Conservation (phyloP, 2,888 invertebrate species). For the Leptinotarsa rubiginosa region DNA sequence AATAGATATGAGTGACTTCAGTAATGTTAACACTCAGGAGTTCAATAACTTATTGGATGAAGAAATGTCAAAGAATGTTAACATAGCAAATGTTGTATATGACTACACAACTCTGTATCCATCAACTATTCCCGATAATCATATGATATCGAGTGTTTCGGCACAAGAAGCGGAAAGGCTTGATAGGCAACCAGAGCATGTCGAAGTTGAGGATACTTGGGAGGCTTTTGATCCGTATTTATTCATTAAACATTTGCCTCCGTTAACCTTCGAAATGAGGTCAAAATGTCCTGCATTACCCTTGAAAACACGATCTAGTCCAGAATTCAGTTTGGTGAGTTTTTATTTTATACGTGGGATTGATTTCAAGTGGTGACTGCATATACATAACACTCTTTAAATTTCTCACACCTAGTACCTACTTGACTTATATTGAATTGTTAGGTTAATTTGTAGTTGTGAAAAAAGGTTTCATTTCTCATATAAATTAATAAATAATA, state of each 20-base stretch:
- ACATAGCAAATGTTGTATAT: conserved; percentile 57
- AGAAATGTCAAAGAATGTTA: conserved; percentile 65
- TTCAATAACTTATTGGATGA: conserved; percentile 69
- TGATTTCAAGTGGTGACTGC: too few relatives aligned
- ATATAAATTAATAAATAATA: too few relatives aligned
- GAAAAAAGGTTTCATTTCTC: too few relatives aligned
- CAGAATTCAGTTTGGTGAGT: conserved; percentile 90
- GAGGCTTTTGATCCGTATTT: conserved; percentile 90
- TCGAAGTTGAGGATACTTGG: conserved; percentile 72
- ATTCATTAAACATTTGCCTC: conserved; percentile 92
- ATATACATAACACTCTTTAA: too few relatives aligned
- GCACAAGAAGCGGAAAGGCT: conserved; percentile 59
- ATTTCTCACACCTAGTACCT: too few relatives aligned
- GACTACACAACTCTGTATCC: conserved; percentile 60
- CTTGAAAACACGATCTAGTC: conserved; percentile 90
- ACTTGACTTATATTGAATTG: too few relatives aligned
- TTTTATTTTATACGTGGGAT: not conserved
- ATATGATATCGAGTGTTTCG: conserved; percentile 60
- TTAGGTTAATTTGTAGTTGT: too few relatives aligned
- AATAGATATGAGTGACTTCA: conserved; percentile 62
- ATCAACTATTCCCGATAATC: conserved; percentile 51
- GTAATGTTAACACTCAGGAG: conserved; percentile 66
- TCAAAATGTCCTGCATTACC: conserved; percentile 86
- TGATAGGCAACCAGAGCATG: conserved; percentile 63
- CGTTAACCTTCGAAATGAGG: conserved; percentile 81